Conservation (phyloP, 1,140 invertebrate genomes). For the Dinoponera quadriceps region DNA sequence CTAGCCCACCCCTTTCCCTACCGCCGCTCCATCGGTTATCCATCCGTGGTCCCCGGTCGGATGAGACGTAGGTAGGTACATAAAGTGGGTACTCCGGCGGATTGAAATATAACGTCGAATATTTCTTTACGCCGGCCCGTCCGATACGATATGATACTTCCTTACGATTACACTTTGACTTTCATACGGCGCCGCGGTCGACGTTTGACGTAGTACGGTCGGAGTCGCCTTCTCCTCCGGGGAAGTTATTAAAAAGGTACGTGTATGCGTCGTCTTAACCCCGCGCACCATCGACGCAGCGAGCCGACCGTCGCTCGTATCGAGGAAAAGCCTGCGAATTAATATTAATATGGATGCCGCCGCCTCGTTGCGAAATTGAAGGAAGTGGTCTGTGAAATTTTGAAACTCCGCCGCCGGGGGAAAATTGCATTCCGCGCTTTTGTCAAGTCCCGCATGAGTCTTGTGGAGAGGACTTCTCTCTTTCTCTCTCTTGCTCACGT, state of each 20-base stretch:
- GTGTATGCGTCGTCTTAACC: not conserved
- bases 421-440: constrained; percentile 52
- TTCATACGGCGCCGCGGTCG: constrained; percentile 16
- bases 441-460: constrained; percentile 25
- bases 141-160: constrained; percentile 57
- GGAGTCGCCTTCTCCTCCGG: not conserved
- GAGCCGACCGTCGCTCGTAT: too few relatives aligned
- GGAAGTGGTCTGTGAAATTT: constrained; percentile 17
- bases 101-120: constrained; percentile 74
- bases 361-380: constrained; percentile 16
- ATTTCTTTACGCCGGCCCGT: constrained; percentile 68
- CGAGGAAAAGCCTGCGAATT: constrained; percentile 24
- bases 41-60: constrained; percentile 66
- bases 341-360: constrained; percentile 40
- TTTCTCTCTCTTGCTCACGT: not conserved
- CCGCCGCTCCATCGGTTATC: constrained; percentile 65
- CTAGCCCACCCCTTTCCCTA: not conserved
- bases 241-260: constrained; percentile 61
- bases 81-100: constrained; percentile 67
- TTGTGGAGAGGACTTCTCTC: not conserved
- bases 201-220: constrained; percentile 54
- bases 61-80: constrained; percentile 56
- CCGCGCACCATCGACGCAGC: not conserved
- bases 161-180: constrained; percentile 67
- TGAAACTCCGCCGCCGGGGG: not conserved